Evolutionary conservation across 2,888 invertebrate species (phyloP), one percentile per base, ranked within the genome.

Genomic region (Eupithecia inturbata): DNA sequence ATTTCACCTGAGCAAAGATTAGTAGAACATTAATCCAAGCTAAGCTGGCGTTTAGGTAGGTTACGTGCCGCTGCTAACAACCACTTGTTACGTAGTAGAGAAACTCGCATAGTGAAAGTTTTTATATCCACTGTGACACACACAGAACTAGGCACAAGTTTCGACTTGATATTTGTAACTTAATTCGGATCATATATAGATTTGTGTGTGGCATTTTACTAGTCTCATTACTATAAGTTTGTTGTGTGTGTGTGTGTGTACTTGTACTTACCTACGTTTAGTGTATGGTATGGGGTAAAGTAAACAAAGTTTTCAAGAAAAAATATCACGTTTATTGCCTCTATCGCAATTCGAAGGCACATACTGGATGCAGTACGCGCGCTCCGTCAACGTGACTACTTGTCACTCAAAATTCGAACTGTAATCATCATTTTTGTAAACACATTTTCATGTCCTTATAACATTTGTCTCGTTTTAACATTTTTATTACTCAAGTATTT

Each of bases 241-340:
- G 9, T 53, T 53, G 3, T 53, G 22, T 63, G 19, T 69, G 72
- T 36, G 9, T 36, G 4, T n/a, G n/a, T n/a, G n/a, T 68, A 70
- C 63, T 69, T 70, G 68, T 72, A 73, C 68, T 67, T 78, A 78
- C 76, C 73, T 69, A 75, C 69, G 63, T 67, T 77, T 45, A 74
- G 72, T 68, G 36, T 72, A 63, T 49, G 60, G 77, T 82, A 80
- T 78, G 83, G 85, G 86, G 82, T 79, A 85, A 89, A 84, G 81
- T 82, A 86, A 86, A 86, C 82, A 84, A 83, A 79, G 73, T 78
- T 84, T 82, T 84, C 82, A 84, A 71, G 87, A 89, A 90, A 91
- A 93, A 92, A 91, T 89, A 92, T 93, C 91, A 94, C 94, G 93
- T 94, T 94, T 94, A 94, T 94, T 94, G 94, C 93, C 82, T 80